A percentile compares a stretch with the other conserved stretches of the same genome.
Conservation (phyloP, 2,888 invertebrate species). For the Conus canariensis region DNA sequence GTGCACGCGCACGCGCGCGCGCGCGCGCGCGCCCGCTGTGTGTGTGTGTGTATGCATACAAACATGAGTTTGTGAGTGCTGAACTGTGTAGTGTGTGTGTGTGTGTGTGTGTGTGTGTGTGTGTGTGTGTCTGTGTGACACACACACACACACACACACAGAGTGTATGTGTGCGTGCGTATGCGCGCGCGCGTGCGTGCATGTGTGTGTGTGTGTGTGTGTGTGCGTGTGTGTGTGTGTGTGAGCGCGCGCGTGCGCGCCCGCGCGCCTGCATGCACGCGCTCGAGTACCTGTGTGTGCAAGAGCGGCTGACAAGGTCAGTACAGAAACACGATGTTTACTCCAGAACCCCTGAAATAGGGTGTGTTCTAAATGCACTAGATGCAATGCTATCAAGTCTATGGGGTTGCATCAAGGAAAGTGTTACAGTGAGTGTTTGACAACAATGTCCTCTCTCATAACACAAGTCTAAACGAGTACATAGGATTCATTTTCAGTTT, state of each 20-base stretch:
- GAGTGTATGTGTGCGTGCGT: not conserved
- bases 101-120: conserved; percentile 3
- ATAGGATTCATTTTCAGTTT: too few relatives aligned
- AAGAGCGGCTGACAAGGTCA: not conserved
- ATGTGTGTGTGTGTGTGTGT: conserved; percentile 16
- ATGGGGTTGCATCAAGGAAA: too few relatives aligned
- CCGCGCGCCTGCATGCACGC: not conserved
- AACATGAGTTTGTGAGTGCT: conserved; percentile 1
- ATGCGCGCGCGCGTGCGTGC: not conserved
- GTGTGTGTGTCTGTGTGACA: conserved; percentile 8
- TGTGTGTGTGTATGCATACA: conserved; percentile 6
- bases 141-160: not conserved
- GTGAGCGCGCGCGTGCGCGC: not conserved
- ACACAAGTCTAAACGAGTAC: too few relatives aligned
- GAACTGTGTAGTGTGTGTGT: not conserved
- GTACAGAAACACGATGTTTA: too few relatives aligned
- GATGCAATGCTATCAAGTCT: too few relatives aligned
- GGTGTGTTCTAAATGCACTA: too few relatives aligned
- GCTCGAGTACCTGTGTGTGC: not conserved
- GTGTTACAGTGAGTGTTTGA: too few relatives aligned
- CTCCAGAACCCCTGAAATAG: too few relatives aligned
- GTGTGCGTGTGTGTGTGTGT: not conserved
- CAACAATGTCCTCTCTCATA: too few relatives aligned
- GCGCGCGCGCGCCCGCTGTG: too few relatives aligned
- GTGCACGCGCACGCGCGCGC: not conserved